These are phyloP conservation scores for Armadillidium nasatum DNA, from an alignment of 1,140 invertebrate species.

Conservation along the genomic window DNA sequence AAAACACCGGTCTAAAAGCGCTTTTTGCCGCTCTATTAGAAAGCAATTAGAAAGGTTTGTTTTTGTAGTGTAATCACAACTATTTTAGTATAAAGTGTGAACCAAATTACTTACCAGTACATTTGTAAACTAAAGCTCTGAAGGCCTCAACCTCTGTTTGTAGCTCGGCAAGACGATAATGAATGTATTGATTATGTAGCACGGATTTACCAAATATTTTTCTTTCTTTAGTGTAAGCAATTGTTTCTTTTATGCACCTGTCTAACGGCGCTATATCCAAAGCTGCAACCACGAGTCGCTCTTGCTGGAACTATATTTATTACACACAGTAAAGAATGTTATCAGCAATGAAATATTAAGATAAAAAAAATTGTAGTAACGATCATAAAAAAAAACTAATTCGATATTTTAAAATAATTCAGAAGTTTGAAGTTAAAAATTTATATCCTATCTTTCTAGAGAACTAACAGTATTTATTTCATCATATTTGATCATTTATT, in stretches of 20 bases:
- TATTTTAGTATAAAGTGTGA: neutral
- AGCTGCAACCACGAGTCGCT: slow-evolving; percentile 90
- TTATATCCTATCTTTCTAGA: no score
- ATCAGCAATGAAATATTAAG: no score
- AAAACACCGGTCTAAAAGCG: no score
- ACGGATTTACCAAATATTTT: slow-evolving; percentile 90
- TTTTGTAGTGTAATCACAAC: neutral
- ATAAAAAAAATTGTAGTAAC: no score
- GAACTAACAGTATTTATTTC: no score
- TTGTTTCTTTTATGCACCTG: slow-evolving; percentile 87
- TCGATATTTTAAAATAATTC: no score
- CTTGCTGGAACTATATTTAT: slow-evolving; percentile 45
- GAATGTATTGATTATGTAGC: slow-evolving; percentile 67
- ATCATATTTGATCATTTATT: no score
- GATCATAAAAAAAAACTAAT: no score
- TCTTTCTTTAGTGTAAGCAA: slow-evolving; percentile 85
- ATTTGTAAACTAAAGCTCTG: slow-evolving; percentile 34
- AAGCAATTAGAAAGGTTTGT: no score
- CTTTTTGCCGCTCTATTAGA: no score
- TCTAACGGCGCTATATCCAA: slow-evolving; percentile 91
- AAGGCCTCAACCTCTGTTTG: slow-evolving; percentile 77
- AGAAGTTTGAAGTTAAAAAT: no score
- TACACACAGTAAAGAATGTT: no score
- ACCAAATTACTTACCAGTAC: slow-evolving; percentile 46
- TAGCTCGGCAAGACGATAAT: slow-evolving; percentile 95